Percentiles rank a stretch among this genome's conserved stretches.
Conservation (phyloP, 2,797 vertebrate species). For the Diglossa cyanea region DNA sequence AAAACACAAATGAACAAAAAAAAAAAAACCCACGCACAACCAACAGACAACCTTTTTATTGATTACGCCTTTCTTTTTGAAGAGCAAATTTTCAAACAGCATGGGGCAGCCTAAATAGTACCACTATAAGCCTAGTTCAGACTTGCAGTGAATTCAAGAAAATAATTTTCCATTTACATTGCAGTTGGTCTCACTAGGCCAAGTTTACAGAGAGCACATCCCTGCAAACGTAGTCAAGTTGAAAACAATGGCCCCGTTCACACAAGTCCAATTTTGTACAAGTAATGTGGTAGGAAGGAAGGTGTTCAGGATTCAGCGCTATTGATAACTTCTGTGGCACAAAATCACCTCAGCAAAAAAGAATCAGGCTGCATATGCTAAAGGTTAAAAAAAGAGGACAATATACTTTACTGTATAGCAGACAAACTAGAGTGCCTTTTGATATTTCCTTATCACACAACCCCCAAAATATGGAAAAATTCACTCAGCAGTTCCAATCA, state of each 20-base stretch:
- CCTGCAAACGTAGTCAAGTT: not conserved
- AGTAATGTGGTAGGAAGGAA: not conserved
- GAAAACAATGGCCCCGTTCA: not conserved
- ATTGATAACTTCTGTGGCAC: not conserved
- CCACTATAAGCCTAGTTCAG: not conserved
- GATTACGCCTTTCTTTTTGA: not conserved
- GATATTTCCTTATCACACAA: constrained; percentile 2
- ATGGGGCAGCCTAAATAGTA: not conserved
- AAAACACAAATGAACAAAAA: not conserved
- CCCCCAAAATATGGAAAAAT: not conserved
- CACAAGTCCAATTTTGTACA: not conserved
- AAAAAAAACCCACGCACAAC: not conserved
- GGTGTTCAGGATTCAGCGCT: not conserved
- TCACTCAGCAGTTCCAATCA: constrained; percentile 7
- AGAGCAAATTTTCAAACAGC: not conserved
- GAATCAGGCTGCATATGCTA: not conserved
- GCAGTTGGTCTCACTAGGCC: not conserved
- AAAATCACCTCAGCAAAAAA: not conserved
- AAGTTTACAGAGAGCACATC: not conserved
- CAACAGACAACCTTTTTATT: not conserved
- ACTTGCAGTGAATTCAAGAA: not conserved
- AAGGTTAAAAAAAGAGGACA: not conserved
- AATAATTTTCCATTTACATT: not conserved
- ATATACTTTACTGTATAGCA: not conserved
- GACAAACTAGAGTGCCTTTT: not conserved